Percentiles rank a stretch among this genome's conserved stretches.
These are phyloP conservation scores for Brachylomia viminalis DNA, from an alignment of 2,888 invertebrate genomes.

Conservation along the genomic window DNA sequence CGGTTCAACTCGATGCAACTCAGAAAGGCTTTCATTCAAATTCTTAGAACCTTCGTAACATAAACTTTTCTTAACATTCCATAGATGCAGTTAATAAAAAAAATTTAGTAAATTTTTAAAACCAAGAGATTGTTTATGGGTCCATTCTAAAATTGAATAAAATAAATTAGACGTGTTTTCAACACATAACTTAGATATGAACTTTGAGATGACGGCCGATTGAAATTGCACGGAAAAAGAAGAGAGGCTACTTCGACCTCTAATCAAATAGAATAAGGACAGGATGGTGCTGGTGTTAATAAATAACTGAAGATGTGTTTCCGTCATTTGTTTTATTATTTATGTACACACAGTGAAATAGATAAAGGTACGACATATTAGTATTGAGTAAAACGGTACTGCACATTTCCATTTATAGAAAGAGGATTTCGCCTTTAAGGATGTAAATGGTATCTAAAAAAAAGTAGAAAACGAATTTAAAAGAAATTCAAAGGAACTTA, in stretches of 20 bases:
- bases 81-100: neutral
- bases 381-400: too few relatives aligned
- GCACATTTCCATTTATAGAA: neutral
- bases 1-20: constrained; percentile 26
- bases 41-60: neutral
- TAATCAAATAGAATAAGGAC: neutral
- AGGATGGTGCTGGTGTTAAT: neutral
- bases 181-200: neutral
- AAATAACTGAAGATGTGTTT: neutral
- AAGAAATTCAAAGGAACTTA: constrained; percentile 1
- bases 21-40: neutral
- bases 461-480: neutral
- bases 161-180: neutral
- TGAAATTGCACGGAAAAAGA: neutral
- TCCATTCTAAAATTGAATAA: neutral
- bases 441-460: neutral
- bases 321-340: too few relatives aligned
- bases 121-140: neutral
- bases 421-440: neutral
- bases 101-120: neutral
- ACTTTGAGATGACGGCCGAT: neutral
- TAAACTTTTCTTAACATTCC: neutral
- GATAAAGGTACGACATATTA: too few relatives aligned
- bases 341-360: too few relatives aligned
- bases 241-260: fast-evolving